Percentiles rank a stretch among this genome's conserved stretches.
Conservation (phyloP, 1,140 invertebrate genomes). For the Hyphantria cunea region DNA sequence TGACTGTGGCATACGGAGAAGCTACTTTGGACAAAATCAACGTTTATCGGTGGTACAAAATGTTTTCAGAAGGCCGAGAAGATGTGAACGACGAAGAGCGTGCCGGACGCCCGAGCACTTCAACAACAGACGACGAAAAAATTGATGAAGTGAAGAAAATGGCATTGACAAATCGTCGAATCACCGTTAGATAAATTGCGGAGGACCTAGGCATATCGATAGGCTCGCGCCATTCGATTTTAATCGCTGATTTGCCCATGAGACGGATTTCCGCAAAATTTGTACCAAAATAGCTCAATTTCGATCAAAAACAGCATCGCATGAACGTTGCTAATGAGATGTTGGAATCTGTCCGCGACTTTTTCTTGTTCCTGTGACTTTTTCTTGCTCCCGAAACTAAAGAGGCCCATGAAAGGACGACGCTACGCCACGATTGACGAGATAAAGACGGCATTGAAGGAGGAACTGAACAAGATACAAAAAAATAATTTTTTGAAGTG, state of each 20-base stretch:
- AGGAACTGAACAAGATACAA: too few relatives aligned
- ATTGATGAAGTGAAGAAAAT: constrained; percentile 3
- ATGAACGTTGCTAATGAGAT: too few relatives aligned
- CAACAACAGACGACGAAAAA: constrained; percentile 2
- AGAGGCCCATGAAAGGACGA: too few relatives aligned
- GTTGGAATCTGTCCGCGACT: too few relatives aligned
- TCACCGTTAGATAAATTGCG: too few relatives aligned
- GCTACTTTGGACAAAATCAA: neutral
- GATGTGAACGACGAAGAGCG: constrained; percentile 1
- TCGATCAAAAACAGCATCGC: constrained; percentile 1
- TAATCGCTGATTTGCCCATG: neutral
- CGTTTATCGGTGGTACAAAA: constrained; percentile 3
- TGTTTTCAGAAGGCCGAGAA: constrained; percentile 3
- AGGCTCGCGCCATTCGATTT: neutral
- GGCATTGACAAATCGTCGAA: neutral
- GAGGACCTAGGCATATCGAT: neutral
- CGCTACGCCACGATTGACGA: too few relatives aligned
- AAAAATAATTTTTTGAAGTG: too few relatives aligned
- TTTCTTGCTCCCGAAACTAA: too few relatives aligned
- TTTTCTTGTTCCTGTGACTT: too few relatives aligned
- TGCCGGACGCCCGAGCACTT: constrained; percentile 1
- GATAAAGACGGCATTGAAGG: too few relatives aligned
- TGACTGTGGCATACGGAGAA: neutral
- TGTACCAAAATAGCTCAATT: neutral
- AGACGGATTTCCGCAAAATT: neutral